A percentile compares a stretch with the other conserved stretches of the same genome.
phyloP scores from a whole-genome alignment of 92 coral and sea anemone species.

The Virgularia gustaviana region DNA sequence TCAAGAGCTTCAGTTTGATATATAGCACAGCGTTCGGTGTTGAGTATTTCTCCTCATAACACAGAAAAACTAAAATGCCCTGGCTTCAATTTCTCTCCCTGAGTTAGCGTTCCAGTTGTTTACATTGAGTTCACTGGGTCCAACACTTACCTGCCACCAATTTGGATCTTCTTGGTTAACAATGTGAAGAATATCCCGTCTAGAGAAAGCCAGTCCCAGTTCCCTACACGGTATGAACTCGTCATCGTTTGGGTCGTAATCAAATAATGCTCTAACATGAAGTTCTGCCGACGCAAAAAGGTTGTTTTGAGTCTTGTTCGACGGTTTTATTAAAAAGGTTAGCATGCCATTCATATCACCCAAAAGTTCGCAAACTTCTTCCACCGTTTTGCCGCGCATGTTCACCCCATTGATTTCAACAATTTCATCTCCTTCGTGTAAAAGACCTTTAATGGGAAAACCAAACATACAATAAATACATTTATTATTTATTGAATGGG shows the following conservation, averaged over 20 bases:
- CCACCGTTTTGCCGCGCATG: constrained; percentile 82
- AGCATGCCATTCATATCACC: constrained; percentile 97
- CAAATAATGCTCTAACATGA: constrained; percentile 87
- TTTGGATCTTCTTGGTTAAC: constrained; percentile 94
- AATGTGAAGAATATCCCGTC: constrained; percentile 88
- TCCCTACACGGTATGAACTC: constrained; percentile 92
- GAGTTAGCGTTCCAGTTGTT: too few relatives aligned
- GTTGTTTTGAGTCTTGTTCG: constrained; percentile 64
- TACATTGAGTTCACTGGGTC: too few relatives aligned
- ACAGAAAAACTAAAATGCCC: too few relatives aligned
- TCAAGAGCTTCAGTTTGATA: not conserved
- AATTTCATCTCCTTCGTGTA: constrained; percentile 96
- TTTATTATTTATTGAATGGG: not conserved
- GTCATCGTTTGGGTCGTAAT: constrained; percentile 89
- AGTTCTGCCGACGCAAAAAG: constrained; percentile 55
- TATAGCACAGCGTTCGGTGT: not conserved
- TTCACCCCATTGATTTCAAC: constrained; percentile 93
- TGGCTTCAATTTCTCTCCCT: too few relatives aligned
- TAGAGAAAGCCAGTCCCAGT: constrained; percentile 86
- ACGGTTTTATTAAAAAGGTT: constrained; percentile 83
- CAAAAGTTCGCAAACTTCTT: constrained; percentile 90
- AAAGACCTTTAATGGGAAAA: constrained; percentile 57
- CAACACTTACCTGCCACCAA: constrained; percentile 95
- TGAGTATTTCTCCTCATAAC: too few relatives aligned
- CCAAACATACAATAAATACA: too few relatives aligned